Evolutionary conservation across 37 sponge, comb jelly and placozoan species (phyloP), one percentile per base, ranked within the genome.

Genomic region (Beroe ovata): DNA sequence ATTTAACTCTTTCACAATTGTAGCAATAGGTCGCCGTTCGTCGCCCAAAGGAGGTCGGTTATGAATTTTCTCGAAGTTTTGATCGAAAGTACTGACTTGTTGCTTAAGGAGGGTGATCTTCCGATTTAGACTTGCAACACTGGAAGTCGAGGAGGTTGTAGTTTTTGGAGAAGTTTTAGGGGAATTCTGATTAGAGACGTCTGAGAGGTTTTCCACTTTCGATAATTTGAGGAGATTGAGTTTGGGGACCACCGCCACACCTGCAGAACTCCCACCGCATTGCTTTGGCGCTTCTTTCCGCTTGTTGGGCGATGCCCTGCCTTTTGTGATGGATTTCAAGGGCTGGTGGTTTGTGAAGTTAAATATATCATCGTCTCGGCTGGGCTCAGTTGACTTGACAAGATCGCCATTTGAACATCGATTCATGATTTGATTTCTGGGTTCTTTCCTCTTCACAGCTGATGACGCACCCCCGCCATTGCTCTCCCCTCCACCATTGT

Each of bases 41-140:
- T 77, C 41, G 3, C 84, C 84, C 14, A 42, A 22, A 0, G 84
- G 84, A 25, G 54, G 54, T 4, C 84, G 41, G 33, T 42, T 19
- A 23, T 77, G 84, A 23, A 23, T 29, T 54, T 77, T 33, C 84
- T 77, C 84, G 29, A 77, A 77, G n/a, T 16, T 42, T 3, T 22
- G 18, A 42, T 77, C 84, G 41, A 77, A 77, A 0, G 42, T 35
- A 77, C 18, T 54, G 19, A 77, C 84, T 25, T 77, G 42, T 26
- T 77, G 84, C 38, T 77, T 77, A 3, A 77, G 84, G 1, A 77
- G 47, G 2, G 84, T 35, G 16, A 77, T 77, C 28, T 77, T 77
- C 39, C 84, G 26, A 28, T 21, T 77, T 54, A 77, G 41, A 40
- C 84, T 77, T 0, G 84, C 84, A 38, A 77, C 33, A 36, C 84